Percentiles rank a stretch among this genome's conserved stretches.
Conservation (phyloP, 2,113 vertebrate species). For the Monopterus albus region DNA sequence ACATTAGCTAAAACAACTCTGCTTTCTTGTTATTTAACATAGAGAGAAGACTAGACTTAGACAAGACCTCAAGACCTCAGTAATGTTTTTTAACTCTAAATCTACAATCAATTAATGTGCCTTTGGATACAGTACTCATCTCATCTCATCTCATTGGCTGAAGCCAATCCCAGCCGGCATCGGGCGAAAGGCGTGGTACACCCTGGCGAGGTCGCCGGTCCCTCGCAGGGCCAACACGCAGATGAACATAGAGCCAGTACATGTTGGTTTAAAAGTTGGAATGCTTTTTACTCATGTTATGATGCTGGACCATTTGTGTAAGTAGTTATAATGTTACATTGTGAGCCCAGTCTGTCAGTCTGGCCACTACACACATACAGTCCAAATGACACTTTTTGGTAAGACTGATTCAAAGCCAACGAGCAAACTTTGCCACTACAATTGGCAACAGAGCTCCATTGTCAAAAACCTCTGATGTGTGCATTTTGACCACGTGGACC, state of each 20-base stretch:
- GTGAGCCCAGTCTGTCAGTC: not conserved
- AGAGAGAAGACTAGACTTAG: not conserved
- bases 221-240: no score
- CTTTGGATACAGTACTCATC: no score
- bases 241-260: no score
- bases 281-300: not conserved
- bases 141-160: constrained; percentile 14
- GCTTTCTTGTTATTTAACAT: not conserved
- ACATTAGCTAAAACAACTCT: not conserved
- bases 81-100: constrained; percentile 1
- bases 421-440: constrained; percentile 13
- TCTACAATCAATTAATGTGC: not conserved
- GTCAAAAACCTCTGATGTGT: constrained; percentile 57
- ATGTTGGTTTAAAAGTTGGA: not conserved
- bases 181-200: no score
- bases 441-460: constrained; percentile 12
- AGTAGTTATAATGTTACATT: not conserved
- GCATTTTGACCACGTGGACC: constrained; percentile 52
- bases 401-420: constrained; percentile 16
- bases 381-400: constrained; percentile 17
- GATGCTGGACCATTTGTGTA: constrained; percentile 1
- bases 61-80: not conserved
- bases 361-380: not conserved
- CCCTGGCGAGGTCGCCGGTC: no score
- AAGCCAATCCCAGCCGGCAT: no score